Conservation (phyloP, 2,113 vertebrate species). For the Microtus ochrogaster region DNA sequence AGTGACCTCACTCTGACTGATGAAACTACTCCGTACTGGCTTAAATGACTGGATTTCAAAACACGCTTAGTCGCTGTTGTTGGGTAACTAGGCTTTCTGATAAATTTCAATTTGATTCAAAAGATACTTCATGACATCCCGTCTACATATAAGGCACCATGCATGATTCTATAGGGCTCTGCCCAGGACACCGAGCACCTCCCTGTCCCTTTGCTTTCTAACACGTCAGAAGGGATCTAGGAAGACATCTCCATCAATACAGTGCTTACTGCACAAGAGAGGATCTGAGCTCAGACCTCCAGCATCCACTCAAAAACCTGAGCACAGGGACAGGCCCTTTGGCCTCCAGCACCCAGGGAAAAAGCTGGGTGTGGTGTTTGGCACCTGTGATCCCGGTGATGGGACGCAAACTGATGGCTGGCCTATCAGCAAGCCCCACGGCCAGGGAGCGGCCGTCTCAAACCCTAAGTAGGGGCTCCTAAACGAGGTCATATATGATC, state of each 20-base stretch:
- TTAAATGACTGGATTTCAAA: constrained; percentile 33
- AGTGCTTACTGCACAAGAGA: no score
- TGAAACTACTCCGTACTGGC: neutral
- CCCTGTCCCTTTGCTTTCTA: no score
- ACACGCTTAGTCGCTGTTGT: neutral
- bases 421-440: neutral
- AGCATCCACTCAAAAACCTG: neutral
- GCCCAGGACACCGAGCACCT: neutral
- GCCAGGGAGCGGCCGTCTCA: neutral
- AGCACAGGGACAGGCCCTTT: neutral
- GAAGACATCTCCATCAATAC: neutral
- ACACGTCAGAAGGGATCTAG: neutral
- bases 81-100: constrained; percentile 11
- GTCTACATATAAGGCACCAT: neutral
- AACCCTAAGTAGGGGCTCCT: neutral
- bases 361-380: no score
- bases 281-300: neutral
- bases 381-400: neutral
- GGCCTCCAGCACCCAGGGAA: neutral
- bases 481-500: no score
- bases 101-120: constrained; percentile 40
- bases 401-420: neutral
- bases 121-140: neutral
- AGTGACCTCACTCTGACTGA: neutral
- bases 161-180: neutral